Percentiles rank a stretch among this genome's conserved stretches.
Conservation (phyloP, 1,140 invertebrate species). For the Hyles vespertilio region DNA sequence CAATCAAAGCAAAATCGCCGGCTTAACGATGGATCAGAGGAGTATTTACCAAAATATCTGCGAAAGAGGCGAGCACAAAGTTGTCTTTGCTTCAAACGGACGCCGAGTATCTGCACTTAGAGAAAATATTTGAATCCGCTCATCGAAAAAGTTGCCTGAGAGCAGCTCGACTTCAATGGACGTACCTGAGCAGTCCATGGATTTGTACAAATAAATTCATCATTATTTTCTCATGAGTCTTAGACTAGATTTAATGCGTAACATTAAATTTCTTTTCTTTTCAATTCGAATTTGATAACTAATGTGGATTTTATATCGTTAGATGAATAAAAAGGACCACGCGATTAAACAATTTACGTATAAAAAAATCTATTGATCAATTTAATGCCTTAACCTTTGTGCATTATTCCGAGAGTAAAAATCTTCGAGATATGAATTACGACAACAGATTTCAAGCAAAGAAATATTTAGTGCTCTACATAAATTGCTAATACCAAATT, state of each 20-base stretch:
- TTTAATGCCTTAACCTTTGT: no score
- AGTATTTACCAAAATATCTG: constrained; percentile 25
- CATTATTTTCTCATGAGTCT: constrained; percentile 29
- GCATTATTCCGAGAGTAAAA: no score
- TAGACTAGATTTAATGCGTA: neutral
- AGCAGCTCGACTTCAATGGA: constrained; percentile 34
- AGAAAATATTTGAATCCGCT: constrained; percentile 61
- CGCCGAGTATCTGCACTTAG: constrained; percentile 44
- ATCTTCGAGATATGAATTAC: no score
- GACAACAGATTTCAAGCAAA: no score
- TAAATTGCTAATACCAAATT: no score
- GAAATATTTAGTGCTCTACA: no score
- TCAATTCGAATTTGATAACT: no score
- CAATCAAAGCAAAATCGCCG: neutral
- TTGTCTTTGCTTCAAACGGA: constrained; percentile 40
- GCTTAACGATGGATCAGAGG: constrained; percentile 13
- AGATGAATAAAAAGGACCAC: no score
- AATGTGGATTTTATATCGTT: no score
- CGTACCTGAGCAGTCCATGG: constrained; percentile 30
- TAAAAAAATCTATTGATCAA: no score
- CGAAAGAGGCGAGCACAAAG: constrained; percentile 31
- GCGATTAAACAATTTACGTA: no score
- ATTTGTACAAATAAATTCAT: constrained; percentile 36
- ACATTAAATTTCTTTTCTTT: no score
- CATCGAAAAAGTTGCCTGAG: constrained; percentile 35